Evolutionary conservation across 64 coral and sea anemone genomes (phyloP), one percentile per base, ranked within the genome.

Genomic region (Montipora sp.): DNA sequence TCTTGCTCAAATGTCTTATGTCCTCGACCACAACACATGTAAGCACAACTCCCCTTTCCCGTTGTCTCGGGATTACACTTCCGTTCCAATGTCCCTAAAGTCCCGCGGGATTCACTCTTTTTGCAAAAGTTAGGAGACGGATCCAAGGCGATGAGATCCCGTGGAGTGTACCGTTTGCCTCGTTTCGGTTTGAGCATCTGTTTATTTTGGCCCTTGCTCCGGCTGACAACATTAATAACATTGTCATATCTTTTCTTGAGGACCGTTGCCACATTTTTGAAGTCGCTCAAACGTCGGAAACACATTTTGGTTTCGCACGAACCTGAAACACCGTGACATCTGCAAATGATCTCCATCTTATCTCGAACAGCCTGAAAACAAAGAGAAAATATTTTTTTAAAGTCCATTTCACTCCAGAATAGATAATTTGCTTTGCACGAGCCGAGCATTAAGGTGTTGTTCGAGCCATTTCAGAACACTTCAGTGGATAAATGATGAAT

Each of bases 261-360:
- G 48, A 83, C 72, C 7, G 47, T 77, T 5, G 89, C 95, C 2
- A 97, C 87, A 23, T 78, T 66, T 72, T 78, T 51, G 59, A 97
- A 97, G 1, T 97, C 84, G 9, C 92, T 92, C 45, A 97, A 61
- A 27, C 95, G 89, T 27, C 95, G 70, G 48, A 94, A 94, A 78
- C 95, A 97, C 3, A 89, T 94, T 75, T 94, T 91, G 1, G 77
- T 89, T 69, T 73, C 51, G 61, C 95, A 97, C 47, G 77, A 58
- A 4, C 95, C 95, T 1, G 95, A 97, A 8, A 97, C 92, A 4
- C 95, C 95, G 7, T 94, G 95, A 75, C 95, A 97, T 75, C 91
- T 74, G 78, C 95, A 97, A 36, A 88, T 10, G n/a, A 84, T 58
- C 19, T 76, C 83, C 92, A 97, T 83, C 23, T 92, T 89, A 47